Conservation (phyloP, 2,113 vertebrate species). For the Pterocles orientalis region DNA sequence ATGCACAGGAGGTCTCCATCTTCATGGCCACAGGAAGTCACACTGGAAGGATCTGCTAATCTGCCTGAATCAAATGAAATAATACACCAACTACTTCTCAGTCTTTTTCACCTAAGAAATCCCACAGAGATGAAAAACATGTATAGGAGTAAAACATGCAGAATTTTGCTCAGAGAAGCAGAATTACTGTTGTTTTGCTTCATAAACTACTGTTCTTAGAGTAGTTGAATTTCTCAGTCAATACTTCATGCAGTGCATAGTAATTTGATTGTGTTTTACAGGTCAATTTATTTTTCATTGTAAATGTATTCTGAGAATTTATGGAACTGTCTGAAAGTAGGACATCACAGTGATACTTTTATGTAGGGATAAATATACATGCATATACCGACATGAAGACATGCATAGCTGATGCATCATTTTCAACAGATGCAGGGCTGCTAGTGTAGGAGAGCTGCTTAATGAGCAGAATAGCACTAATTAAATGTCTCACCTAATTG, state of each 20-base stretch:
- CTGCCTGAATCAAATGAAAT: slow-evolving; percentile 66
- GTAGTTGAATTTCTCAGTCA: background rate
- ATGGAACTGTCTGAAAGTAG: background rate
- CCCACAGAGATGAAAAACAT: background rate
- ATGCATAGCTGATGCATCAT: background rate
- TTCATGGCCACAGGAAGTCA: slow-evolving; percentile 48
- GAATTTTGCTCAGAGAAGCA: background rate
- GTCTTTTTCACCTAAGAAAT: background rate
- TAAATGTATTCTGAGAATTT: background rate
- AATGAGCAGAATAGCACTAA: background rate
- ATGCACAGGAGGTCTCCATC: slow-evolving; percentile 48
- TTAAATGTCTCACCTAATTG: background rate
- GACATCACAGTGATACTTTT: background rate
- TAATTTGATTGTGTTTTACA: background rate
- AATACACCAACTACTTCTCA: background rate
- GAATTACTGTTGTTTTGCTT: background rate
- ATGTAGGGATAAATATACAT: background rate
- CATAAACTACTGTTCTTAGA: background rate
- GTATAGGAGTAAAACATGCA: background rate
- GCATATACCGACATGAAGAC: background rate
- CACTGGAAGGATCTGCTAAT: slow-evolving; percentile 65
- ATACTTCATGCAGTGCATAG: background rate
- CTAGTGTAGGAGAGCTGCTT: background rate
- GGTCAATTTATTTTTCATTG: background rate
- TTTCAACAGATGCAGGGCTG: background rate